Evolutionary conservation across 2,113 vertebrate genomes (phyloP).

Genomic region (Sclerurus mexicanus): DNA sequence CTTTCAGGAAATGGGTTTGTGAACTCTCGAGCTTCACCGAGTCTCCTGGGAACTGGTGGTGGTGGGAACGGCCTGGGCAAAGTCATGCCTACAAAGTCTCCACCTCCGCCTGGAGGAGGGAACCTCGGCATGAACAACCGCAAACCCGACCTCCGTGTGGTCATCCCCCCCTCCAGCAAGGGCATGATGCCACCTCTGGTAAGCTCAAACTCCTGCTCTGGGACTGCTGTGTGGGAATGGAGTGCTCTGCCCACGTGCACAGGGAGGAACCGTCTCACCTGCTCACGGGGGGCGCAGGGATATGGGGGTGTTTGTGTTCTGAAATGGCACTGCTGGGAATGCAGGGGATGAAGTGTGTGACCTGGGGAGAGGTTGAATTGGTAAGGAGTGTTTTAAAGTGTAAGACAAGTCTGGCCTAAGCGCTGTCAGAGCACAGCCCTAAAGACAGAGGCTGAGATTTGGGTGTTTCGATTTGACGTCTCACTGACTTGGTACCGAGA

Average conservation of each 20-base stretch:
- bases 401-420: background rate
- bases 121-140: slow-evolving; percentile 90
- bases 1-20: slow-evolving; percentile 92
- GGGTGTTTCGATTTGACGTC: background rate
- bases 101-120: slow-evolving; percentile 90
- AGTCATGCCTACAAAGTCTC: slow-evolving; percentile 95
- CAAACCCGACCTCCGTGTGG: slow-evolving; percentile 96
- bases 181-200: slow-evolving; percentile 99
- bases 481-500: background rate
- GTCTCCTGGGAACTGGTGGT: slow-evolving; percentile 83
- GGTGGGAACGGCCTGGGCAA: slow-evolving; percentile 93
- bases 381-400: background rate
- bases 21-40: slow-evolving; percentile 93
- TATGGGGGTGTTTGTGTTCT: background rate
- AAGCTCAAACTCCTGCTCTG: slow-evolving; percentile 41
- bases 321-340: background rate
- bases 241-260: background rate
- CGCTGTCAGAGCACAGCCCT: background rate
- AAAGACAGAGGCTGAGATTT: background rate
- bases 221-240: background rate
- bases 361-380: background rate
- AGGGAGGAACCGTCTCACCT: background rate
- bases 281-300: background rate
- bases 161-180: slow-evolving; percentile 97
- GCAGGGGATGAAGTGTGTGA: background rate